Evolutionary conservation across 1,140 invertebrate species (phyloP).

Genomic region (Zaprionus vittiger): DNA sequence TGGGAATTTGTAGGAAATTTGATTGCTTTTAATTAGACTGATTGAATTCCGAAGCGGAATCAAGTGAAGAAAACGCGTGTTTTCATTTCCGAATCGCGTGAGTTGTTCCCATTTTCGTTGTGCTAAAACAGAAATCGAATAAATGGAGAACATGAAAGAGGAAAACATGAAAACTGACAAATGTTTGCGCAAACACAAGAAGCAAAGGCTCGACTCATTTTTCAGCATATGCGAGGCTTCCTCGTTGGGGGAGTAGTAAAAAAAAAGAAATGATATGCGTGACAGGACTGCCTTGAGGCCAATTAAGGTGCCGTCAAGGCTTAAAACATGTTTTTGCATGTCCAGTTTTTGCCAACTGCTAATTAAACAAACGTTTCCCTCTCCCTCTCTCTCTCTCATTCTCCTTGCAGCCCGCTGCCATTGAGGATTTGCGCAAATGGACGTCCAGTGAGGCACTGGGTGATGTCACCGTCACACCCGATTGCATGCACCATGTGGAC

Average conservation of each 20-base stretch:
- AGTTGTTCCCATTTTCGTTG: conserved; percentile 52
- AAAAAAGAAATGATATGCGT: conserved; percentile 56
- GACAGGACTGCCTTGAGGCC: conserved; percentile 50
- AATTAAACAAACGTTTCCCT: conserved; percentile 57
- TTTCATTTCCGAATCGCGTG: conserved; percentile 54
- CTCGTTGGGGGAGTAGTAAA: background rate
- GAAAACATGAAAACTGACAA: conserved; percentile 29
- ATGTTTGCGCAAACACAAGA: conserved; percentile 70
- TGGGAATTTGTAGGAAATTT: conserved; percentile 31
- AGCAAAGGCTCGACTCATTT: conserved; percentile 47
- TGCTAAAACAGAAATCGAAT: conserved; percentile 17
- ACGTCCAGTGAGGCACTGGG: conserved; percentile 92
- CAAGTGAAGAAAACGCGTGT: conserved; percentile 29
- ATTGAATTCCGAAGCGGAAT: conserved; percentile 66
- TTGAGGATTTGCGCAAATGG: conserved; percentile 92
- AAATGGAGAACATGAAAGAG: background rate
- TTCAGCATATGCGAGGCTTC: conserved; percentile 38
- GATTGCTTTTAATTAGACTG: conserved; percentile 81
- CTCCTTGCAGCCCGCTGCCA: conserved; percentile 89
- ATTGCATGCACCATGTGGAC: conserved; percentile 87
- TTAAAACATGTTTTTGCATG: conserved; percentile 64
- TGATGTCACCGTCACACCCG: conserved; percentile 91
- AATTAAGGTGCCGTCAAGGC: conserved; percentile 46
- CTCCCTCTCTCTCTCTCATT: background rate
- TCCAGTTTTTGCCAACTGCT: conserved; percentile 58